A percentile compares a stretch with the other conserved stretches of the same genome.
These are phyloP conservation scores for Arion vulgaris DNA, from an alignment of 1,140 invertebrate species.

Conservation along the genomic window DNA sequence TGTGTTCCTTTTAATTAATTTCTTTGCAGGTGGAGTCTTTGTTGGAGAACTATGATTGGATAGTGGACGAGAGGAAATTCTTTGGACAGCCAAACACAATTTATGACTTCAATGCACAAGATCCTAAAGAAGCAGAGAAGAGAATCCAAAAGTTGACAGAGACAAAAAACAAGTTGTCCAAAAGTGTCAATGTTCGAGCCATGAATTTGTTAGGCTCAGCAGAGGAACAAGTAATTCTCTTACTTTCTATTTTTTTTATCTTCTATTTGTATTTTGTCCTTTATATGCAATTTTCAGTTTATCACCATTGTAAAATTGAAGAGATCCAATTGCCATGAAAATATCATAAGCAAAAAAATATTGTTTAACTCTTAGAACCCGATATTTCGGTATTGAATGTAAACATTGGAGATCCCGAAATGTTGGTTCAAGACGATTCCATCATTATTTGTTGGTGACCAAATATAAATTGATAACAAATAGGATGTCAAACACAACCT, in stretches of 20 bases:
- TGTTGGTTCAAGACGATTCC: no score
- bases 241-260: not conserved
- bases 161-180: constrained; percentile 82
- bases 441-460: no score
- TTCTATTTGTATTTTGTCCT: not conserved
- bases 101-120: constrained; percentile 76
- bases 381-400: no score
- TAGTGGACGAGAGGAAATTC: constrained; percentile 83
- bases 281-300: no score
- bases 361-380: no score
- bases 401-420: no score
- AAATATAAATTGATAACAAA: no score
- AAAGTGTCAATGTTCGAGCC: constrained; percentile 87
- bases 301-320: no score
- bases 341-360: no score
- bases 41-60: constrained; percentile 81
- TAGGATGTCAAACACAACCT: no score
- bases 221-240: constrained; percentile 81
- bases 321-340: no score
- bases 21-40: constrained; percentile 74
- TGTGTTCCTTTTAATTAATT: no score
- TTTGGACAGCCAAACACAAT: constrained; percentile 81
- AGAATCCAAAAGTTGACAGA: constrained; percentile 79
- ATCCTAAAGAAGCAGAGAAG: constrained; percentile 77
- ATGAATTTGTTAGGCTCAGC: constrained; percentile 89